phyloP scores from a whole-genome alignment of 2,888 invertebrate genomes.

The Sympetrum striolatum region DNA sequence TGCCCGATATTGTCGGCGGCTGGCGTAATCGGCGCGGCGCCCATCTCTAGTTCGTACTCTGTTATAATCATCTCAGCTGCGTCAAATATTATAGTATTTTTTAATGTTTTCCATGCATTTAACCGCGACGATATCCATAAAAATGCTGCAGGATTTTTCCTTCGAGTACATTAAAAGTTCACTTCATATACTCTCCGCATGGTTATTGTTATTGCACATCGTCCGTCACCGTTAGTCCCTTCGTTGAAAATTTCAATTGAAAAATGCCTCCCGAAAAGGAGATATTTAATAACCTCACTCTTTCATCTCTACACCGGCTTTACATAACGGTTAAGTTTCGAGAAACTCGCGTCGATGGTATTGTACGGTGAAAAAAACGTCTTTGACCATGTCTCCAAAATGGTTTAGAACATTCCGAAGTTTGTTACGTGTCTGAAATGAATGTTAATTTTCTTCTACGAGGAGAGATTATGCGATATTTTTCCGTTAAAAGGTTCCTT shows the following conservation, averaged over 20 bases:
- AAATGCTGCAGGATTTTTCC: neutral
- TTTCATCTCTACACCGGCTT: neutral
- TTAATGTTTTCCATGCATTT: too few relatives aligned
- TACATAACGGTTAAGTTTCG: slow-evolving; percentile 14
- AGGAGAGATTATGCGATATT: neutral
- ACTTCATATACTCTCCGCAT: too few relatives aligned
- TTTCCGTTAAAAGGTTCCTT: neutral
- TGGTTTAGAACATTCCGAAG: neutral
- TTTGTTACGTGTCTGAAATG: neutral
- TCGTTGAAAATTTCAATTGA: neutral
- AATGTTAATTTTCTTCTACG: neutral
- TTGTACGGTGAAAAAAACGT: neutral
- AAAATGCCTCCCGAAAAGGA: neutral
- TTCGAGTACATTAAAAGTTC: neutral
- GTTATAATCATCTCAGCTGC: too few relatives aligned
- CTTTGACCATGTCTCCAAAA: neutral
- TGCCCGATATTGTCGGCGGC: too few relatives aligned
- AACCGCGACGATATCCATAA: too few relatives aligned
- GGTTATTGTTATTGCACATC: neutral
- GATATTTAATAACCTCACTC: neutral
- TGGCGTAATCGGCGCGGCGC: too few relatives aligned
- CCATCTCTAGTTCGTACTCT: too few relatives aligned
- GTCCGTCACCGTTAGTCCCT: neutral
- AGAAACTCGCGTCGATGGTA: neutral
- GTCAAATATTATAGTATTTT: too few relatives aligned